A percentile compares a stretch with the other conserved stretches of the same genome.
These are phyloP conservation scores for Hyles euphorbiae DNA, from an alignment of 1,140 invertebrate genomes.

Conservation along the genomic window DNA sequence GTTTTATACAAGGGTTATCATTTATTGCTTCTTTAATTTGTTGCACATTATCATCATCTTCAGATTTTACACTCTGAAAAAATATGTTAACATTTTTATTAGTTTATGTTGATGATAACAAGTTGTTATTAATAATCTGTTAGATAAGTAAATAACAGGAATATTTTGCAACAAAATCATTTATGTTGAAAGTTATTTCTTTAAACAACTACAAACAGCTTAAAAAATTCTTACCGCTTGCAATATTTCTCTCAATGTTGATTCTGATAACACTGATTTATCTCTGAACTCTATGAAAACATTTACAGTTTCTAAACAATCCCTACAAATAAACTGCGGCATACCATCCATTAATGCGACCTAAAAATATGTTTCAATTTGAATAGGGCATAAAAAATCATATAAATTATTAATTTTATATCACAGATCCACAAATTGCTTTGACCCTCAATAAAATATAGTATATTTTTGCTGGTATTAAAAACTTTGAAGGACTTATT, in stretches of 20 bases:
- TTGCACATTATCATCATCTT: neutral
- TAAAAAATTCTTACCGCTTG: slow-evolving; percentile 6
- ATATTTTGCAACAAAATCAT: no score
- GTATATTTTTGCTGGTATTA: no score
- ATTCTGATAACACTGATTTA: slow-evolving; percentile 38
- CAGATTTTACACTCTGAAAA: slow-evolving; percentile 1
- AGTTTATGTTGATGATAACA: no score
- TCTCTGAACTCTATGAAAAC: slow-evolving; percentile 44
- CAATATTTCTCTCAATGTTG: slow-evolving; percentile 19
- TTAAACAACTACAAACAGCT: no score
- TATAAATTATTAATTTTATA: no score
- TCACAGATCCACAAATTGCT: no score
- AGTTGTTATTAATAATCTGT: no score
- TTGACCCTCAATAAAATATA: no score
- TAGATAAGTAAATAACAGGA: no score
- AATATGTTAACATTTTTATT: neutral
- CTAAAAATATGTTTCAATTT: slow-evolving; percentile 23
- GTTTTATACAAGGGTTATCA: neutral
- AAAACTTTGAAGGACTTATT: no score
- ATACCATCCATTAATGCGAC: slow-evolving; percentile 33
- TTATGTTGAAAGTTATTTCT: no score
- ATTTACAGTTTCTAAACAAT: slow-evolving; percentile 35
- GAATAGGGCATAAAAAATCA: no score
- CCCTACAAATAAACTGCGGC: slow-evolving; percentile 36
- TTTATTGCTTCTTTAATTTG: neutral